Base-by-base conservation (phyloP, 2,797 vertebrate genomes). In the Sebastes cheni region DNA sequence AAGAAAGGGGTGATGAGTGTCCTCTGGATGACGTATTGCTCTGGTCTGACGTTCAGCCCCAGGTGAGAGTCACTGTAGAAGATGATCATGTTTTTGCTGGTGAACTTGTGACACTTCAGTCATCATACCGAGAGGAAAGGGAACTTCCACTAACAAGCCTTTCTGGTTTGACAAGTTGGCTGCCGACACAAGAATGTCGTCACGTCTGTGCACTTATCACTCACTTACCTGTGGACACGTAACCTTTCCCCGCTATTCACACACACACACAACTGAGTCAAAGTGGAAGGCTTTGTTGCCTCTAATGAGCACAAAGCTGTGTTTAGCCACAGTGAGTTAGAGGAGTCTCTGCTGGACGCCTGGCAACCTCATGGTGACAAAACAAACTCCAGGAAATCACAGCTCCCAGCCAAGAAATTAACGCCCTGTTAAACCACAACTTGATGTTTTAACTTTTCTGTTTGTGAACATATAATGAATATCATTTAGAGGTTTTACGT, bases 151-250 rank as follows among this genome's bases (percentile, higher is more conserved):
- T 16, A 42, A 61, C 11, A 29, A 13, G 1, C 8, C 29, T 34
- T 67, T 72, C 50, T 75, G 59, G 62, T 85, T 77, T 75, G 67
- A 76, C 64, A 30, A 18, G 36, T 32, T 3, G 11, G 60, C 62
- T 16, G 4, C 61, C 23, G n/a, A 22, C 42, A 20, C 32, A 3
- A 25, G 20, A 36, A 10, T 34, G 65, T n/a, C 4, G 8, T 56
- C n/a, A 39, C 54, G 10, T 52, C 59, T 65, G 10, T 22, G 18
- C 6, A 46, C 27, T 36, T 29, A 7, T n/a, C 5, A 4, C 11
- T 54, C 8, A 13, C 32, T 34, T 20, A 52, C 20, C 50, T n/a
- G 54, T 4, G 54, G 18, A 23, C n/a, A 55, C 18, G 52, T 22
- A 6, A 55, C 18, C 54, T 1, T 55, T 23, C 8, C 20, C 30